Base-by-base conservation (phyloP, 2,888 invertebrate species). In the Pseudococcus viburni region DNA sequence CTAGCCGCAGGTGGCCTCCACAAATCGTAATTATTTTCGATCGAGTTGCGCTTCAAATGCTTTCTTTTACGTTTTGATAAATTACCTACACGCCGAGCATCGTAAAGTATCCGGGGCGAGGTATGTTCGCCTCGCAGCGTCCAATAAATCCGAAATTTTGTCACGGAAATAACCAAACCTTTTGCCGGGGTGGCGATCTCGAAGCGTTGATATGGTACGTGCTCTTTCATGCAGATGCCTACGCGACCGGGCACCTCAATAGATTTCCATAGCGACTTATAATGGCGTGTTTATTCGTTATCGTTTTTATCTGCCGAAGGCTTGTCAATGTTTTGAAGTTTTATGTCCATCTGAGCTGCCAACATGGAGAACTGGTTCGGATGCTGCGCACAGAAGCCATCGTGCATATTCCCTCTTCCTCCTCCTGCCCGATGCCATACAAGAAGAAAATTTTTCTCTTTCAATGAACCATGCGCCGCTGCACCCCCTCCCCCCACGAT, bases 1-100 rank as follows among this genome's bases (percentile, higher is more conserved):
- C 39, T 39, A 26, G 77, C 77, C 39, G 12, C 77, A 15, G 77
- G 77, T 77, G 77, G 77, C 77, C 77, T 77, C 68, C 77, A 77
- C 77, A 77, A 77, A 77, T 77, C 77, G 77, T 77, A 77, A 77
- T 77, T 77, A 77, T 33, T 77, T 77, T 77, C 77, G 26, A 68
- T 26, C 77, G 39, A 77, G 77, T 77, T 26, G 77, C 15, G 33
- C 39, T 39, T 77, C 19, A 68, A 26, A 77, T 33, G 22, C 77
- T 33, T 77, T 33, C 77, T 77, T 77, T 77, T 77, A 77, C 39
- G 39, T 39, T 17, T 77, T 77, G 77, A 77, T 77, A 77, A 77
- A 77, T 77, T 77, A 39, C 77, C 33, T 39, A 39, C 39, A 26
- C 39, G 9, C 77, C 26, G 26, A 33, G 26, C 26, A 33, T 33